A percentile compares a stretch with the other conserved stretches of the same genome.
Evolutionary conservation across 2,113 vertebrate species (phyloP).

Genomic region (Oryzias melastigma): DNA sequence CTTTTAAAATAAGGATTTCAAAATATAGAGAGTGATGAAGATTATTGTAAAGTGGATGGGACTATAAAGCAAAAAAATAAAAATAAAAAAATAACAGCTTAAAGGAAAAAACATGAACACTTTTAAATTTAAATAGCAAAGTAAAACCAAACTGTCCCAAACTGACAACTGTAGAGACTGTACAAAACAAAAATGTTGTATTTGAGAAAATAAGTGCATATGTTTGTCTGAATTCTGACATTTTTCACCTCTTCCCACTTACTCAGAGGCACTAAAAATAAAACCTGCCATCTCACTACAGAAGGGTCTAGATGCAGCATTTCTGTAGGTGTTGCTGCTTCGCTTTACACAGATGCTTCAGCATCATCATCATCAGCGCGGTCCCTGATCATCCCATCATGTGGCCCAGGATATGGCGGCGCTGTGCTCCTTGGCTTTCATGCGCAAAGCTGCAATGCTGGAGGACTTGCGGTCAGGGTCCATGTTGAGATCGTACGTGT

Average conservation of each 20-base stretch:
- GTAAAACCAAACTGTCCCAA: slow-evolving; percentile 58
- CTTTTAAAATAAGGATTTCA: no score
- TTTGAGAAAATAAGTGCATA: slow-evolving; percentile 72
- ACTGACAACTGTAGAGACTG: slow-evolving; percentile 43
- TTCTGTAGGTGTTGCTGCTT: slow-evolving; percentile 55
- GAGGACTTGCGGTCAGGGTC: slow-evolving; percentile 98
- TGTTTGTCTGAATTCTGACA: slow-evolving; percentile 42
- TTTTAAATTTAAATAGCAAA: slow-evolving; percentile 66
- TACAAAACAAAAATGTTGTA: slow-evolving; percentile 61
- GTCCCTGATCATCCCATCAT: slow-evolving; percentile 75
- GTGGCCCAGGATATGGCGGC: slow-evolving; percentile 99
- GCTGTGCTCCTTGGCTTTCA: slow-evolving; percentile 99
- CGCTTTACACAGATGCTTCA: slow-evolving; percentile 24
- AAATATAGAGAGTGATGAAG: no score
- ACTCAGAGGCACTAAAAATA: slow-evolving; percentile 22
- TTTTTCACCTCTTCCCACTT: slow-evolving; percentile 18
- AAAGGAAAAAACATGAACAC: slow-evolving; percentile 9
- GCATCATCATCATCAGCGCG: slow-evolving; percentile 16
- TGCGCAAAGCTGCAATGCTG: slow-evolving; percentile 94
- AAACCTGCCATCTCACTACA: slow-evolving; percentile 24
- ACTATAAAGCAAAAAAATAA: background rate
- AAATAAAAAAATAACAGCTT: background rate
- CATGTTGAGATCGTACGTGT: slow-evolving; percentile 91
- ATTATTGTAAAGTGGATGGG: no score
- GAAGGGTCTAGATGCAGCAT: slow-evolving; percentile 49